These are phyloP conservation scores for Arothron firmamentum DNA, from an alignment of 2,113 vertebrate species.

Conservation along the genomic window DNA sequence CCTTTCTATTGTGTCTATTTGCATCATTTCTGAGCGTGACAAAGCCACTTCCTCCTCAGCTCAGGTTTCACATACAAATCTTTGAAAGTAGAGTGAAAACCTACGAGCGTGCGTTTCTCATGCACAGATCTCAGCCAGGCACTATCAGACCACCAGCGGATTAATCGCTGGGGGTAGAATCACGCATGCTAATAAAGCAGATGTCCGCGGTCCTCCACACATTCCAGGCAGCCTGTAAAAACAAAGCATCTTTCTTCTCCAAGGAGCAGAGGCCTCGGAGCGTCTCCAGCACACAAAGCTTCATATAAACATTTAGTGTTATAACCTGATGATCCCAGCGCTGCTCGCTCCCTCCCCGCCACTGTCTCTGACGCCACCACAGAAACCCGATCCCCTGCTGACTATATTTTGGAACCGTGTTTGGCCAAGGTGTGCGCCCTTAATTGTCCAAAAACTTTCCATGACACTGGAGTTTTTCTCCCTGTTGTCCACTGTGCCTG, in stretches of 20 bases:
- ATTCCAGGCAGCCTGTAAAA: constrained; percentile 75
- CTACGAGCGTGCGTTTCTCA: background rate
- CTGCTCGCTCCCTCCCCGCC: background rate
- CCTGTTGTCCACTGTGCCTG: constrained; percentile 54
- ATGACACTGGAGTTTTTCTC: constrained; percentile 56
- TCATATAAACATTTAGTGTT: constrained; percentile 50
- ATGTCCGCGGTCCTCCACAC: constrained; percentile 71
- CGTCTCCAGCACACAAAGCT: constrained; percentile 46
- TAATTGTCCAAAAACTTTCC: constrained; percentile 56
- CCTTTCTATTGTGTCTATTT: too few relatives aligned
- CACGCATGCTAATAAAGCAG: constrained; percentile 77
- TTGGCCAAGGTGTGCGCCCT: constrained; percentile 58
- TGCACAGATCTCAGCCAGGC: constrained; percentile 42
- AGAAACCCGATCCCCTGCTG: constrained; percentile 22
- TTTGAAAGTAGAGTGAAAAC: background rate
- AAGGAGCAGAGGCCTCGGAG: constrained; percentile 46
- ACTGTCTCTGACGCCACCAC: constrained; percentile 15
- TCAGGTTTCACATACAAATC: background rate
- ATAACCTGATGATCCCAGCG: constrained; percentile 20
- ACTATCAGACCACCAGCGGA: constrained; percentile 74
- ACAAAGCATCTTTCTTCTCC: constrained; percentile 67
- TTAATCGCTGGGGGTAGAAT: constrained; percentile 64
- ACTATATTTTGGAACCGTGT: constrained; percentile 34
- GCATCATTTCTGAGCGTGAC: too few relatives aligned
- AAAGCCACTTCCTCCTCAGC: too few relatives aligned